Base-by-base conservation (phyloP, 2,888 invertebrate genomes). In the Melinaea marsaeus region DNA sequence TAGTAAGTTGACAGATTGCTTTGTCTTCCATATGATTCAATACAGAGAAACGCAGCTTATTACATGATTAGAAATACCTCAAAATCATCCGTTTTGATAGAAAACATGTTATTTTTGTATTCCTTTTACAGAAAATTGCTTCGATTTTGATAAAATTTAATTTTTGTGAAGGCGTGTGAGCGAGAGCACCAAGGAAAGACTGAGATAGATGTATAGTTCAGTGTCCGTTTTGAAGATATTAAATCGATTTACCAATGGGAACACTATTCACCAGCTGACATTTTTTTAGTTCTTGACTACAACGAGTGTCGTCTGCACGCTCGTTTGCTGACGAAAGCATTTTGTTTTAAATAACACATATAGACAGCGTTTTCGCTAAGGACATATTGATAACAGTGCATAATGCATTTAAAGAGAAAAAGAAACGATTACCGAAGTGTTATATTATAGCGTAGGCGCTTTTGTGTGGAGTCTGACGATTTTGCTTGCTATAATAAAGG, bases 361-460 rank as follows among this genome's bases (percentile, higher is more conserved):
- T 85, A 86, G 89, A 83, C 85, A 75, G 85, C 87, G 78, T 85
- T 85, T 78, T 75, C 83, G 85, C 82, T 85, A 86, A 84, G 79
- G 79, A 83, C 82, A 80, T 81, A 79, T 79, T 76, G 79, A 83
- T 81, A 78, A 81, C 79, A 85, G 89, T 90, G 87, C 88, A 88
- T 89, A 89, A 91, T 91, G 91, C 86, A 88, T 91, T 85, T 85
- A 82, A 90, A 87, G 85, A 87, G 90, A 88, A 91, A 88, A 90
- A 88, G 86, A 87, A 84, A 88, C 86, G 81, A 86, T 81, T 85
- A 80, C 76, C 84, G 83, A 72, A 91, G 90, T 90, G 91, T 91
- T 78, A 91, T 91, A 83, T 91, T 91, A 91, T 91, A 91, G 90
- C 91, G 90, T 79, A 81, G 84, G 88, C 86, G 85, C 82, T 81